Percentiles rank a stretch among this genome's conserved stretches.
These are phyloP conservation scores for Synodontis membranacea DNA, from an alignment of 2,113 vertebrate genomes.

Conservation along the genomic window DNA sequence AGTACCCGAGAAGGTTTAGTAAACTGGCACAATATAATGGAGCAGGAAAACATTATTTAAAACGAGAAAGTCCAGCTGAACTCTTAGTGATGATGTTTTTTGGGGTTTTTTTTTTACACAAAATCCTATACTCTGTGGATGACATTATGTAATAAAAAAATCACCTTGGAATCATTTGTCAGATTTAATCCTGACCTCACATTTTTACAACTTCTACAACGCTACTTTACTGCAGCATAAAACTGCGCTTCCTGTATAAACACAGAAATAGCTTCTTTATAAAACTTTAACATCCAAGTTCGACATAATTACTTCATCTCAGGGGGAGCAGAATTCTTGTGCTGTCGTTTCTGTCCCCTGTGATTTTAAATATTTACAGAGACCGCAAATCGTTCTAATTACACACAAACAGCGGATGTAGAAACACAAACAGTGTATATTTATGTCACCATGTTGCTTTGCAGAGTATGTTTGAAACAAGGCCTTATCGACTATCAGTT, in stretches of 20 bases:
- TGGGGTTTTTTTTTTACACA: too few species aligned
- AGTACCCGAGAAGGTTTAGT: not conserved
- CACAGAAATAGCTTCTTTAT: not conserved
- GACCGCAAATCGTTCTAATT: conserved; percentile 63
- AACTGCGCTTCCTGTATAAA: not conserved
- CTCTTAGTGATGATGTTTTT: not conserved
- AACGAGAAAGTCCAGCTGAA: not conserved
- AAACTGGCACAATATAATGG: not conserved
- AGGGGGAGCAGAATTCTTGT: not conserved
- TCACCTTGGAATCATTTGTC: not conserved
- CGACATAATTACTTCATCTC: conserved; percentile 18
- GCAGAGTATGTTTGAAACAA: not conserved
- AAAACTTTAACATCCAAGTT: not conserved
- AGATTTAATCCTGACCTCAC: not conserved
- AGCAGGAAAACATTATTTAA: not conserved
- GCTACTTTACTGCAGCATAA: not conserved
- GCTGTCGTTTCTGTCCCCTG: conserved; percentile 29
- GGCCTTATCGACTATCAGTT: not conserved
- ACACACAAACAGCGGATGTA: conserved; percentile 30
- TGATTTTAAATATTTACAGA: conserved; percentile 60
- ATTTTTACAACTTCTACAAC: not conserved
- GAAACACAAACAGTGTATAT: conserved; percentile 24
- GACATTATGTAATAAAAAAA: not conserved
- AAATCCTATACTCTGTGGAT: not conserved
- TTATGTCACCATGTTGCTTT: conserved; percentile 21